phyloP scores from a whole-genome alignment of 1,140 invertebrate species.

The Lucilia sericata region DNA sequence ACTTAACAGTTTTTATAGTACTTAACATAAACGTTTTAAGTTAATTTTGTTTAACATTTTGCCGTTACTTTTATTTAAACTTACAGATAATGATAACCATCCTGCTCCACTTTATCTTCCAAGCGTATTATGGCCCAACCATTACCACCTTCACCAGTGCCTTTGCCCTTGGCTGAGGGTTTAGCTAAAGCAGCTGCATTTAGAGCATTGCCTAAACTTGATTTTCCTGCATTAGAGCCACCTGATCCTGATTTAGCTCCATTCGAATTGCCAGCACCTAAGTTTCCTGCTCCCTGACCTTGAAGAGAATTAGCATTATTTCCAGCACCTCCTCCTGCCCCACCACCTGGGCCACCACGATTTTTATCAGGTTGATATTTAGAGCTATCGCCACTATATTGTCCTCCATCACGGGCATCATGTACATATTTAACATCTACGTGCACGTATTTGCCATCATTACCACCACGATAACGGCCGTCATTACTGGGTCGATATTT shows the following conservation, averaged over 20 bases:
- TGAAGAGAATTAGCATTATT: not conserved
- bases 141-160: constrained; percentile 57
- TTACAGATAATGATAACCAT: constrained; percentile 66
- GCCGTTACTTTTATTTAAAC: constrained; percentile 43
- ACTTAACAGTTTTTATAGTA: constrained; percentile 33
- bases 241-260: not conserved
- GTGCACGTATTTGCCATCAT: constrained; percentile 59
- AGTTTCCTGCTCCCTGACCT: not conserved
- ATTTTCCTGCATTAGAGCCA: not conserved
- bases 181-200: constrained; percentile 48
- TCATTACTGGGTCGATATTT: constrained; percentile 59
- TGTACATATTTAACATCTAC: constrained; percentile 60
- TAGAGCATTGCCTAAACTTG: not conserved
- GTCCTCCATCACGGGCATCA: constrained; percentile 57
- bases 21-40: not conserved
- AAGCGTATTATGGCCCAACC: constrained; percentile 62
- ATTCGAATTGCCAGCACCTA: not conserved
- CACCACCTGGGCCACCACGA: constrained; percentile 46
- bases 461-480: constrained; percentile 54
- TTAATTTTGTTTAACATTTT: not conserved
- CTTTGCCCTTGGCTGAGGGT: constrained; percentile 56
- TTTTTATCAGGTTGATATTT: constrained; percentile 54
- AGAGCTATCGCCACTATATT: constrained; percentile 51
- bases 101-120: constrained; percentile 56
- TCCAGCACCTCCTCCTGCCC: constrained; percentile 30